phyloP scores from a whole-genome alignment of 2,888 invertebrate genomes.

The Incurvaria masculella region DNA sequence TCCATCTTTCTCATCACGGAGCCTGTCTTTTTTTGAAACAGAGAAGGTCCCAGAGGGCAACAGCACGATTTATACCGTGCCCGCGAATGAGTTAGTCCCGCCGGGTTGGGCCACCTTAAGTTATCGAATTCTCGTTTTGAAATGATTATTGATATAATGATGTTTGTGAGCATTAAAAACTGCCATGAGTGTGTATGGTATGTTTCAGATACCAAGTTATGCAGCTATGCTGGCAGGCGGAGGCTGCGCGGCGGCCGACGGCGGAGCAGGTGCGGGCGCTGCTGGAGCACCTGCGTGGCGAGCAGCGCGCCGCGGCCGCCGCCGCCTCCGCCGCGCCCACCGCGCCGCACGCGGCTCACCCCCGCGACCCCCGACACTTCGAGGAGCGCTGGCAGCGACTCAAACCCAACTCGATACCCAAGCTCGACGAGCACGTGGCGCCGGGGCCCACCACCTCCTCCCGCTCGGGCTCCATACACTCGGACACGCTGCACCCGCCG shows the following conservation, averaged over 20 bases:
- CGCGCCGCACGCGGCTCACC: slow-evolving; percentile 30
- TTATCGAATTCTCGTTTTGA: too few relatives aligned
- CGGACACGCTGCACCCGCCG: slow-evolving; percentile 39
- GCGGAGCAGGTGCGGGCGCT: slow-evolving; percentile 41
- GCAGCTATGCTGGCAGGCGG: slow-evolving; percentile 64
- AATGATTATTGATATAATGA: too few relatives aligned
- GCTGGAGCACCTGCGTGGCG: slow-evolving; percentile 37
- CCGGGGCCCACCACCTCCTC: slow-evolving; percentile 37
- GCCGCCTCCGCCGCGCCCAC: slow-evolving; percentile 21
- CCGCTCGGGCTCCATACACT: slow-evolving; percentile 42
- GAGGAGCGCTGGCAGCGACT: slow-evolving; percentile 71
- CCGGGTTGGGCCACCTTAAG: too few relatives aligned
- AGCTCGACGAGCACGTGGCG: slow-evolving; percentile 53
- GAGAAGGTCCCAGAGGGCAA: too few relatives aligned
- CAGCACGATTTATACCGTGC: too few relatives aligned
- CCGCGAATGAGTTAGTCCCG: too few relatives aligned
- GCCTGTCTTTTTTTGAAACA: too few relatives aligned
- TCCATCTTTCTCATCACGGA: too few relatives aligned
- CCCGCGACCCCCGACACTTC: too few relatives aligned
- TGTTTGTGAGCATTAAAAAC: too few relatives aligned
- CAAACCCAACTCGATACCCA: slow-evolving; percentile 62
- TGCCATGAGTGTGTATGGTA: too few relatives aligned
- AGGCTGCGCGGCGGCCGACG: slow-evolving; percentile 29
- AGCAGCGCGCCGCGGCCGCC: slow-evolving; percentile 28
- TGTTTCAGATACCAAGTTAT: slow-evolving; percentile 71